Base-by-base conservation (phyloP, 2,888 invertebrate genomes). In the Hipparchia semele region DNA sequence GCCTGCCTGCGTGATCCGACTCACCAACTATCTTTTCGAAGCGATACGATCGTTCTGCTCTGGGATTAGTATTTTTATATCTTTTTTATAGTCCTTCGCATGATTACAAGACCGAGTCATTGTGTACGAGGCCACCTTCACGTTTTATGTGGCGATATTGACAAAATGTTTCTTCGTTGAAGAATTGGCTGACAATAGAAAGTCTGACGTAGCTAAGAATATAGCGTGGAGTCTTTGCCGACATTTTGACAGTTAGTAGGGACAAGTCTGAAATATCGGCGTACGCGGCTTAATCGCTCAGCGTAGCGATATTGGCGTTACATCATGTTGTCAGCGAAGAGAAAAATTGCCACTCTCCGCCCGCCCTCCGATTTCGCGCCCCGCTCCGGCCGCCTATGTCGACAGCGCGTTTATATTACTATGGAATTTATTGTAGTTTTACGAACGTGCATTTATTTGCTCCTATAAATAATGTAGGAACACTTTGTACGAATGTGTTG, bases 251-350 rank as follows among this genome's bases (percentile, higher is more conserved):
- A 92, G 91, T 91, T 92, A 91, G 91, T 91, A 90, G 89, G 90
- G 92, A 90, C 90, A 90, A 92, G 91, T 91, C 91, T 92, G 91
- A 92, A 92, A 92, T 94, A 92, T 92, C 90, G 92, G 90, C 89
- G 89, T 89, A 86, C 91, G 92, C 92, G 92, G 92, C 92, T 92
- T 94, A 93, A 94, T 94, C 93, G 92, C 88, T 92, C 92, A 91
- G 91, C 87, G 92, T 69, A 90, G 91, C 91, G 92, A 92, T 94
- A 94, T 94, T 93, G 93, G 91, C 92, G 92, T 93, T 93, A 93
- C 93, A 92, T 92, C 92, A 92, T 92, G 92, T 93, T 93, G 93
- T 93, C 93, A 94, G 91, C 91, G 87, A 84, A 89, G 92, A 93
- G 93, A 93, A 92, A 94, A 93, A 94, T 92, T 92, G 92, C 91